Evolutionary conservation across 2,888 invertebrate genomes (phyloP), one percentile per base, ranked within the genome.

Genomic region (Galerucella calmariensis): DNA sequence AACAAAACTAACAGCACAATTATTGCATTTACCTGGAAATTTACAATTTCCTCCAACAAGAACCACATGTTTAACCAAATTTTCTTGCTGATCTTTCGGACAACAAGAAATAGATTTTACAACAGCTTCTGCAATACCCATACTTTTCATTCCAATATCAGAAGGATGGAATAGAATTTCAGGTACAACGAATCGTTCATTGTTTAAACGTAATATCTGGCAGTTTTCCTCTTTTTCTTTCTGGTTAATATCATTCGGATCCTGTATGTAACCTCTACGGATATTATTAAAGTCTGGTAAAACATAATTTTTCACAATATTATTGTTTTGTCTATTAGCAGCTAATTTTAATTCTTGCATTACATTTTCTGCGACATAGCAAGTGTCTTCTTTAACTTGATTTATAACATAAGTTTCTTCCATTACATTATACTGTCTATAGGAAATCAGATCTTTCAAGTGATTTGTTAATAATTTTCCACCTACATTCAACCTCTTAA

Each of bases 371-470:
- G 98, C 94, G 0, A 99, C 97, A 89, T 93, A 99, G 86, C 99
- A 99, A 0, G 95, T 92, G 86, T 99, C 99, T 88, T 99, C 99
- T 87, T 99, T 99, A 0, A 94, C 95, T 88, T 99, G 98, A 88
- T 99, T 99, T 65, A 99, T 97, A 0, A 99, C 97, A 88, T 95
- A 97, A 0, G 98, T 97, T 87, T 99, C 99, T 85, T 99, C 98
- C 97, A 98, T 97, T 0, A 99, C 98, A 89, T 99, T 97, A 62
- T 99, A 88, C 85, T 99, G 98, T 59, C 95, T 90, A 87, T 99
- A 99, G 0, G 99, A 99, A 80, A 99, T 93, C 16, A 98, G 92
- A 87, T 99, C 99, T 87, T 99, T 99, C 63, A 99, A 89, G 88
- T 99, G 97, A 89, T 99, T 99, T 0, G 99, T 99, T 75, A 99